phyloP scores from a whole-genome alignment of 64 coral and sea anemone species.

The Actinia tenebrosa region DNA sequence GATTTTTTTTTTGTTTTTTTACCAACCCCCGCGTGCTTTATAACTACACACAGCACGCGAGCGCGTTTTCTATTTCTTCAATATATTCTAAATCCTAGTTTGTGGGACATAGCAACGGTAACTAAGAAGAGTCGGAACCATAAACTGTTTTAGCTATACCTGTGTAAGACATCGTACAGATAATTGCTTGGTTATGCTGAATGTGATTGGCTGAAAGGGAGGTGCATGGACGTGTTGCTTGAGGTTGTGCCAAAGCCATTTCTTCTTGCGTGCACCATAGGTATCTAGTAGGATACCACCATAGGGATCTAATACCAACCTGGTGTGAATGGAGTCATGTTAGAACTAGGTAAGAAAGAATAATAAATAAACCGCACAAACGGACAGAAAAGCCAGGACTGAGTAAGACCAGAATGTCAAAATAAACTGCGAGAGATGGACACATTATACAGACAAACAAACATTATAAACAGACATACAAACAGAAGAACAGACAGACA shows the following conservation, averaged over 20 bases:
- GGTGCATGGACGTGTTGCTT: slow-evolving; percentile 87
- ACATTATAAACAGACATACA: neutral
- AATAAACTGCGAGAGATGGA: no score
- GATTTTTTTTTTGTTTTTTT: no score
- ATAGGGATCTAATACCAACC: slow-evolving; percentile 86
- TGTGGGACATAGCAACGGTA: no score
- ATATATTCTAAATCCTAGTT: no score
- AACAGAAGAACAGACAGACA: no score
- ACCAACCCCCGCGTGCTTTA: no score
- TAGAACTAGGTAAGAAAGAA: neutral
- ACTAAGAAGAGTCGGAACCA: no score
- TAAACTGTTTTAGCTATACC: slow-evolving; percentile 15
- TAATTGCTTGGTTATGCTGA: slow-evolving; percentile 65
- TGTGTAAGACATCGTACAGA: slow-evolving; percentile 88
- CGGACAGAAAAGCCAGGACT: neutral
- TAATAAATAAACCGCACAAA: neutral
- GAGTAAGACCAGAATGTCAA: no score
- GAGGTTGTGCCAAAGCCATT: slow-evolving; percentile 88
- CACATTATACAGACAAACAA: no score
- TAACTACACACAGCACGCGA: no score
- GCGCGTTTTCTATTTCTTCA: no score
- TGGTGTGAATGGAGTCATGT: neutral
- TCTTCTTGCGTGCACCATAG: slow-evolving; percentile 76
- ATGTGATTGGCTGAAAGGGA: slow-evolving; percentile 97
- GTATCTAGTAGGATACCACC: slow-evolving; percentile 76